phyloP scores from a whole-genome alignment of 2,113 vertebrate genomes.

The Entosphenus tridentatus region DNA sequence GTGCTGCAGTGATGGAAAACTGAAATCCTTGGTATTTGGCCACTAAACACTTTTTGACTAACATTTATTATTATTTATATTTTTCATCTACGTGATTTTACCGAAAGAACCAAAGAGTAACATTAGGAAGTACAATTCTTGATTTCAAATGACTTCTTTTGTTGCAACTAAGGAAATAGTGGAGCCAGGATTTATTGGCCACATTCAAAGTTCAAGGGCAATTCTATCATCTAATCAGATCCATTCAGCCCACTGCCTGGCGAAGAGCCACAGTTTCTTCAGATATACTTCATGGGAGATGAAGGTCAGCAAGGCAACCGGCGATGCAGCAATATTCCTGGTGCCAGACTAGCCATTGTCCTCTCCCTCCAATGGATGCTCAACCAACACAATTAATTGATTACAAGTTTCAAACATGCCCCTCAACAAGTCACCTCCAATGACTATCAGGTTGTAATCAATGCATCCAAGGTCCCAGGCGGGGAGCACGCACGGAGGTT shows the following conservation, averaged over 20 bases:
- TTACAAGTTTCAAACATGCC: background rate
- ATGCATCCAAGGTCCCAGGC: background rate
- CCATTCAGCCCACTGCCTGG: background rate
- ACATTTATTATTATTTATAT: no score
- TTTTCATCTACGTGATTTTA: no score
- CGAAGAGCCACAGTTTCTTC: background rate
- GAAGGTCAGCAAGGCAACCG: background rate
- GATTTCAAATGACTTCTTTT: background rate
- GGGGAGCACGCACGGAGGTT: background rate
- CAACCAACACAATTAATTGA: background rate
- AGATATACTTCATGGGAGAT: background rate
- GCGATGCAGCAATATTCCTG: background rate
- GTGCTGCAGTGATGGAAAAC: no score
- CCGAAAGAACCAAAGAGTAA: no score
- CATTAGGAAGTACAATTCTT: no score
- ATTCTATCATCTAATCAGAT: background rate
- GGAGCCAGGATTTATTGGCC: background rate
- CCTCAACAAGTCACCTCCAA: constrained; percentile 3
- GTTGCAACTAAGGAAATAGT: background rate
- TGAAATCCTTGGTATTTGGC: no score
- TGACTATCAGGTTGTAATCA: background rate
- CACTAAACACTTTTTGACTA: no score
- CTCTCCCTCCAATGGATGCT: background rate
- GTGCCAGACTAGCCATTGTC: background rate
- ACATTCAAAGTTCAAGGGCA: background rate